Evolutionary conservation across 1,140 invertebrate genomes (phyloP).

Genomic region (Drosophila nikananu): DNA sequence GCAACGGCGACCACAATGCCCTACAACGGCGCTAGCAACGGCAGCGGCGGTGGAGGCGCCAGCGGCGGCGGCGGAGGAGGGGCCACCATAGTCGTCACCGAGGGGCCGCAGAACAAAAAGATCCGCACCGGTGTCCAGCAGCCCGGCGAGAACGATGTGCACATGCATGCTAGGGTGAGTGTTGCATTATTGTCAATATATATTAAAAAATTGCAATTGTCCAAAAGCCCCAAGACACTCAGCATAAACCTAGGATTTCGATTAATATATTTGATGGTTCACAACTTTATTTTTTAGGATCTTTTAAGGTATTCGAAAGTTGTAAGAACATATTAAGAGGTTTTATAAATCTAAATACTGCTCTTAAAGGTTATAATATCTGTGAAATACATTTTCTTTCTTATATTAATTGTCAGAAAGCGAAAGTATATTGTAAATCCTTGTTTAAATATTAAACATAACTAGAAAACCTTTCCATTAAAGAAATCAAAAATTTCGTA

Average conservation of each 20-base stretch:
- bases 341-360: background rate
- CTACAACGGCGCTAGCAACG: conserved; percentile 83
- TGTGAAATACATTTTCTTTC: background rate
- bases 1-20: conserved; percentile 84
- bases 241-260: background rate
- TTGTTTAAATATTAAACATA: background rate
- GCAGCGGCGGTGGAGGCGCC: conserved; percentile 74
- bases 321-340: no score
- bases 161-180: conserved; percentile 83
- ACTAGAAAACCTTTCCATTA: no score
- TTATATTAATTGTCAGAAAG: background rate
- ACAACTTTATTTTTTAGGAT: no score
- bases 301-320: background rate
- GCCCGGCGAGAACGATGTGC: conserved; percentile 79
- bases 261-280: no score
- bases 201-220: conserved; percentile 1
- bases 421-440: background rate
- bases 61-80: conserved; percentile 74
- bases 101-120: conserved; percentile 84
- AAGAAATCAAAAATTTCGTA: no score
- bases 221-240: background rate
- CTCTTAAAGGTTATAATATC: background rate
- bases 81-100: conserved; percentile 80
- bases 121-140: conserved; percentile 83
- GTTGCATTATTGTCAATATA: conserved; percentile 21